These are phyloP conservation scores for Rutpela maculata DNA, from an alignment of 2,888 invertebrate species.

Conservation along the genomic window DNA sequence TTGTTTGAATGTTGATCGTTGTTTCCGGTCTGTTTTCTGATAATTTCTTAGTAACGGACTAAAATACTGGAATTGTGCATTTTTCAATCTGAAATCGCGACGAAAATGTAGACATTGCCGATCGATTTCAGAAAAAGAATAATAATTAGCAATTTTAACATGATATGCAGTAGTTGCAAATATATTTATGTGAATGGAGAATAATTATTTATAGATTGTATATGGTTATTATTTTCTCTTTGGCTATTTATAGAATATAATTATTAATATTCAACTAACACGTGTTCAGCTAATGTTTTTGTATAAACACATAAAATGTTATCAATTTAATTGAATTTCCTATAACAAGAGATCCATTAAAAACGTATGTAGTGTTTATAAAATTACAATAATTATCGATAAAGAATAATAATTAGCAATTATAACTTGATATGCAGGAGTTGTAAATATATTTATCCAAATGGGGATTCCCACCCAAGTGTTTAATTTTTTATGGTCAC, in stretches of 20 bases:
- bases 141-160: not conserved
- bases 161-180: not conserved
- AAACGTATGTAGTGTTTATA: not conserved
- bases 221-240: too few relatives aligned
- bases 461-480: not conserved
- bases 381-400: not conserved
- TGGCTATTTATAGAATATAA: slow-evolving; percentile 29
- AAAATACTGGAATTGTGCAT: too few relatives aligned
- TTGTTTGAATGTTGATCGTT: too few relatives aligned
- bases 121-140: slow-evolving; percentile 8
- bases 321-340: slow-evolving; percentile 26
- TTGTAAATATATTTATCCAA: not conserved
- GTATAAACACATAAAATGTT: slow-evolving; percentile 28
- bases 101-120: too few relatives aligned
- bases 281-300: slow-evolving; percentile 30
- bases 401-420: not conserved
- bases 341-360: slow-evolving; percentile 24
- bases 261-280: slow-evolving; percentile 30
- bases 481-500: not conserved
- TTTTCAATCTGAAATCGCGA: too few relatives aligned
- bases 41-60: too few relatives aligned
- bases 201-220: too few relatives aligned
- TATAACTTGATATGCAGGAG: not conserved
- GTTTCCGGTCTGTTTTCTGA: too few relatives aligned
- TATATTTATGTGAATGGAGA: not conserved